Conservation (phyloP, 2,113 vertebrate species). For the Pica pica region DNA sequence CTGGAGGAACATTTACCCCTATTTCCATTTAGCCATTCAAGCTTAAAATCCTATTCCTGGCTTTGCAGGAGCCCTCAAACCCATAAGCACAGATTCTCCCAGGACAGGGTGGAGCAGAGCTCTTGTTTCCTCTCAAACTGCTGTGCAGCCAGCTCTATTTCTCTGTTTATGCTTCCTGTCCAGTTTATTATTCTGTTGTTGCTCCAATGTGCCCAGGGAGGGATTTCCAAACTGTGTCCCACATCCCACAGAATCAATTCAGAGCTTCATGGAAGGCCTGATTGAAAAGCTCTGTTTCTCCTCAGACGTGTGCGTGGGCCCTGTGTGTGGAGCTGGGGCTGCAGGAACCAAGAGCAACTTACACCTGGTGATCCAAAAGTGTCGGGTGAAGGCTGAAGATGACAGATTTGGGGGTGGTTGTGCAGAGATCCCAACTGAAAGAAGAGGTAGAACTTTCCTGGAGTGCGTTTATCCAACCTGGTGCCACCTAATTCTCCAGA, state of each 20-base stretch:
- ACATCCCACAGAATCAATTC: neutral
- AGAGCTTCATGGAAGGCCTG: neutral
- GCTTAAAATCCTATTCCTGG: neutral
- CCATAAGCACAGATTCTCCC: neutral
- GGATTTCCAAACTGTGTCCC: neutral
- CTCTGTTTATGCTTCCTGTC: neutral
- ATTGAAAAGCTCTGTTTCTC: neutral
- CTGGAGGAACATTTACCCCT: neutral
- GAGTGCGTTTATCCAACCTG: neutral
- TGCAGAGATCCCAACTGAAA: neutral
- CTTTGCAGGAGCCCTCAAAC: neutral
- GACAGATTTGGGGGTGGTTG: rapidly evolving
- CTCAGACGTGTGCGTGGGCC: rapidly evolving
- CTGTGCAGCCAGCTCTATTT: neutral
- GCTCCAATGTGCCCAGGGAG: neutral
- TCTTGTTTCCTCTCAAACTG: neutral
- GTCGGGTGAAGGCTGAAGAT: neutral
- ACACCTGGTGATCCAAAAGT: neutral
- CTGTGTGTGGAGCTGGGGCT: neutral
- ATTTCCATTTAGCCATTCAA: neutral
- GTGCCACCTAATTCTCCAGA: neutral
- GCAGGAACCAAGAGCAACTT: neutral
- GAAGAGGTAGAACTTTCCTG: neutral
- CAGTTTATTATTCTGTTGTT: neutral
- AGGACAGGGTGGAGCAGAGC: neutral